Percentiles rank a stretch among this genome's conserved stretches.
phyloP scores from a whole-genome alignment of 2,888 invertebrate genomes.

The Andrena dorsata region DNA sequence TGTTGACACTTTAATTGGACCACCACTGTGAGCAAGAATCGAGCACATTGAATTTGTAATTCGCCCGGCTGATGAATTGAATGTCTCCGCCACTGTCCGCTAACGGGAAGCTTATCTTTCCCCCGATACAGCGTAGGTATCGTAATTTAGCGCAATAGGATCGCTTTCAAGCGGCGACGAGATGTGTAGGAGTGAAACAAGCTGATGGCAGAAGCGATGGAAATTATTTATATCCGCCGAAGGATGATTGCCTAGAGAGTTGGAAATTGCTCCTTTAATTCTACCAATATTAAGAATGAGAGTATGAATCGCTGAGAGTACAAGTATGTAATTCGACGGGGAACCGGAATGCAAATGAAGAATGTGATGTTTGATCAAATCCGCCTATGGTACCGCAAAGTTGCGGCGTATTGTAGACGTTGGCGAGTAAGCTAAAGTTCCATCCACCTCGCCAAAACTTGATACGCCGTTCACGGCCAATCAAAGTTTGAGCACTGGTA shows the following conservation, averaged over 20 bases:
- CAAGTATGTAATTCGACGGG: no score
- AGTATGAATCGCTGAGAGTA: no score
- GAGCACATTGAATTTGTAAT: slow-evolving; percentile 15
- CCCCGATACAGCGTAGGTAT: no score
- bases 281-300: no score
- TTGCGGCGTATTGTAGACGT: slow-evolving; percentile 36
- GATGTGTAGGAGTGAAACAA: no score
- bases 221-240: no score
- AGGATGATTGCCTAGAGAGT: no score
- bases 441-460: slow-evolving; percentile 75
- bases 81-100: not conserved
- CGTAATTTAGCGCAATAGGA: no score
- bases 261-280: no score
- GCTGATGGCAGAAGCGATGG: no score
- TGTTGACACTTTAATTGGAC: slow-evolving; percentile 38
- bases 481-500: slow-evolving; percentile 83
- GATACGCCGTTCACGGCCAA: slow-evolving; percentile 82
- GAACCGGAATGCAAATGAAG: slow-evolving; percentile 1
- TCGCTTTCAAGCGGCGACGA: no score
- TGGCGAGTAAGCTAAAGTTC: slow-evolving; percentile 69
- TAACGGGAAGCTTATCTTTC: not conserved
- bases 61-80: not conserved
- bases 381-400: slow-evolving; percentile 37
- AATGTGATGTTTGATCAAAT: slow-evolving; percentile 18
- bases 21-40: slow-evolving; percentile 2